Conservation (phyloP, 2,113 vertebrate genomes). For the Urocitellus parryii region DNA sequence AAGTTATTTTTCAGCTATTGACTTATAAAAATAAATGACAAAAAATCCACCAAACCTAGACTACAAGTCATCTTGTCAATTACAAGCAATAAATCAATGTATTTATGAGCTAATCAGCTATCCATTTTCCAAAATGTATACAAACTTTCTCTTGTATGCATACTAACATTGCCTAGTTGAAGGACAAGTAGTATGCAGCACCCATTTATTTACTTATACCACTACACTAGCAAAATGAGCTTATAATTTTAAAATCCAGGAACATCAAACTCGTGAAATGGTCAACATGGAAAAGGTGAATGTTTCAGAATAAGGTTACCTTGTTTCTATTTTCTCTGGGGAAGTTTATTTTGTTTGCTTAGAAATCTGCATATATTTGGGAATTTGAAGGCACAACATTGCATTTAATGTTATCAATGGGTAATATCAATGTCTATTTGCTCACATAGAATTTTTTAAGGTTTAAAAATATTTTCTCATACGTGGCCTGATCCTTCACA, state of each 20-base stretch:
- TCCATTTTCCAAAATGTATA: not conserved
- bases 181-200: not conserved
- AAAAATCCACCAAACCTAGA: not conserved
- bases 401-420: not conserved
- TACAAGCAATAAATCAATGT: not conserved
- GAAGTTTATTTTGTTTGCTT: not conserved
- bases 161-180: not conserved
- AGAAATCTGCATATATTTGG: not conserved
- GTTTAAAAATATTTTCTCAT: conserved; percentile 53
- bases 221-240: not conserved
- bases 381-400: not conserved
- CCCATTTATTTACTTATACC: conserved; percentile 10
- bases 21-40: conserved; percentile 48
- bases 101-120: not conserved
- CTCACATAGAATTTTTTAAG: not conserved
- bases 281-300: not conserved
- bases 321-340: not conserved
- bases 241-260: conserved; percentile 20
- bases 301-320: not conserved
- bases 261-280: not conserved
- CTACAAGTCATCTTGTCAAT: not conserved
- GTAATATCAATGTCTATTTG: not conserved
- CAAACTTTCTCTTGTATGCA: not conserved
- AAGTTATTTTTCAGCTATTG: not conserved
- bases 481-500: not conserved